A percentile compares a stretch with the other conserved stretches of the same genome.
Evolutionary conservation across 2,888 invertebrate genomes (phyloP).

Genomic region (Synanthedon andrenaeformis): DNA sequence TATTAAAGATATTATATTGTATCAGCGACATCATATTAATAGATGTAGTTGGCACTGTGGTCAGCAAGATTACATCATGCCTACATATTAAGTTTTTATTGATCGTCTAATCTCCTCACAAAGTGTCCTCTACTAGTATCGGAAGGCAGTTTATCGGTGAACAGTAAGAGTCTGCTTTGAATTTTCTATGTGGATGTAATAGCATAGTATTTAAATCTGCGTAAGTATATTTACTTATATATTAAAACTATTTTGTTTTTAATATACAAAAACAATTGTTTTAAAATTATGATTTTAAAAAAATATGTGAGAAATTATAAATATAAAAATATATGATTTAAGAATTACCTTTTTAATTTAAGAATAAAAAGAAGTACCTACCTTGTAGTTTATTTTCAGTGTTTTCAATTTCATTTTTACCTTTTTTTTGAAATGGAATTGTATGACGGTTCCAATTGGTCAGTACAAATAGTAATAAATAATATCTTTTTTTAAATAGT

Average conservation of each 20-base stretch:
- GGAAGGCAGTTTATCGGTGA: conserved; percentile 12
- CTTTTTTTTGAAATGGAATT: too few species aligned
- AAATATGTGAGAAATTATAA: too few species aligned
- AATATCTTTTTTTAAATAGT: not conserved
- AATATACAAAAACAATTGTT: too few species aligned
- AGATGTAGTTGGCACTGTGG: conserved; percentile 3
- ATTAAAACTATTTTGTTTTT: too few species aligned
- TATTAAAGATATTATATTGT: not conserved
- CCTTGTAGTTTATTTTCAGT: too few species aligned
- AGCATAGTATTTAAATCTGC: not conserved
- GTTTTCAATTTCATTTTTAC: too few species aligned
- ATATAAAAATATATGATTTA: too few species aligned
- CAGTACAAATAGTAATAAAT: not conserved
- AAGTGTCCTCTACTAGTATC: conserved; percentile 20
- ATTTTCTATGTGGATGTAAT: conserved; percentile 5
- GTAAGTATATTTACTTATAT: not conserved
- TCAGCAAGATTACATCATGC: conserved; percentile 20
- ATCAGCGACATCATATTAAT: not conserved
- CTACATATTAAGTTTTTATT: conserved; percentile 33
- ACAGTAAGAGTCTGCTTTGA: conserved; percentile 1
- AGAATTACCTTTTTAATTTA: too few species aligned
- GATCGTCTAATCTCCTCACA: conserved; percentile 24
- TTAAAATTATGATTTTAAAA: too few species aligned
- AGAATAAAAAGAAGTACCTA: too few species aligned
- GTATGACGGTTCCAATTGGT: not conserved